Percentiles rank a stretch among this genome's conserved stretches.
phyloP scores from a whole-genome alignment of 2,797 vertebrate genomes.

The Bovichtus diacanthus region DNA sequence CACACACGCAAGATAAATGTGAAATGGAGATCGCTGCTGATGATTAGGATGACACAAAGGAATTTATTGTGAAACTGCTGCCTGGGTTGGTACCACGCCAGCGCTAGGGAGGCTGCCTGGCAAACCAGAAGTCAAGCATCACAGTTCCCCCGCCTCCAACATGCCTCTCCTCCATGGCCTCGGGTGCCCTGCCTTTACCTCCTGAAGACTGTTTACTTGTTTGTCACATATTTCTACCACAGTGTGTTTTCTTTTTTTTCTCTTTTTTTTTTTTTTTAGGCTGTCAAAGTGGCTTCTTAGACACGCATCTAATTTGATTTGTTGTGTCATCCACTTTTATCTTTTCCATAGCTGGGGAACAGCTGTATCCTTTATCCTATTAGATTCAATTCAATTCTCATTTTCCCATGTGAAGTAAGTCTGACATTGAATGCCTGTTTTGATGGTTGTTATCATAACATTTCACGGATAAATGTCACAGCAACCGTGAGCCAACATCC shows the following conservation, averaged over 20 bases:
- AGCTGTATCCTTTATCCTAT: background rate
- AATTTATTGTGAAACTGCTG: conserved; percentile 76
- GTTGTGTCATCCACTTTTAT: background rate
- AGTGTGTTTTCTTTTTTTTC: background rate
- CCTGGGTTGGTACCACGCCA: conserved; percentile 50
- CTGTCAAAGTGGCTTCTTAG: background rate
- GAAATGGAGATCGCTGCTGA: conserved; percentile 56
- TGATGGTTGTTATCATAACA: background rate
- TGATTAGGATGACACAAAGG: conserved; percentile 71
- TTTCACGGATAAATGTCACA: conserved; percentile 4
- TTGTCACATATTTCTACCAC: background rate
- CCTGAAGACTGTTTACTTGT: conserved; percentile 18
- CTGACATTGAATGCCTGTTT: background rate
- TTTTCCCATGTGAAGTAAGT: background rate
- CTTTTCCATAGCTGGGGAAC: background rate
- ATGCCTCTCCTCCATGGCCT: conserved; percentile 43
- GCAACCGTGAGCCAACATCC: background rate
- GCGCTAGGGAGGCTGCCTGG: conserved; percentile 27
- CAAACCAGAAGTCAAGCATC: conserved; percentile 42
- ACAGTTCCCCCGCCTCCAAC: conserved; percentile 22
- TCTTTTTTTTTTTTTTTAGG: background rate
- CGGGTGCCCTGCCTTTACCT: conserved; percentile 34
- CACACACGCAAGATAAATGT: conserved; percentile 63
- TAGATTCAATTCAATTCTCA: background rate
- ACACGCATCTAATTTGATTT: background rate